phyloP scores from a whole-genome alignment of 92 coral and sea anemone species.

The Epizoanthus illoricatus region DNA sequence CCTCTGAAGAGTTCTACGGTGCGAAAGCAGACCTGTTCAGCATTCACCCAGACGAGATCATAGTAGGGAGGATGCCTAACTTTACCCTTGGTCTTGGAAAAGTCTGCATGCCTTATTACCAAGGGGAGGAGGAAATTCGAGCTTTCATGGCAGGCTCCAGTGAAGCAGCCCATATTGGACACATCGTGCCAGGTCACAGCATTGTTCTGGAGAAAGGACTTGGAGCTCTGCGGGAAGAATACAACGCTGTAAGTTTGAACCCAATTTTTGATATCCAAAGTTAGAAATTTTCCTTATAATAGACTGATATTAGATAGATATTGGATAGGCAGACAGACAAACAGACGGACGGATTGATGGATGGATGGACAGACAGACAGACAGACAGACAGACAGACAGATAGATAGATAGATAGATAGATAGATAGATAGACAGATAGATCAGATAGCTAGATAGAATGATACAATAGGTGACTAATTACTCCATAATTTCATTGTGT shows the following conservation, averaged over 20 bases:
- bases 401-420: no score
- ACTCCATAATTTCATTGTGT: no score
- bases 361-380: no score
- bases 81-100: slow-evolving; percentile 76
- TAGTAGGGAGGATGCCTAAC: slow-evolving; percentile 76
- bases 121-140: slow-evolving; percentile 59
- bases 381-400: no score
- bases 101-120: slow-evolving; percentile 73
- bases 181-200: slow-evolving; percentile 62
- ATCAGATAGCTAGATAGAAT: no score
- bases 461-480: no score
- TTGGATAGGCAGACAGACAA: no score
- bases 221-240: slow-evolving; percentile 47
- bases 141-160: slow-evolving; percentile 73
- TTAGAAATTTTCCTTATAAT: background rate
- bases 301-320: no score
- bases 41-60: slow-evolving; percentile 75
- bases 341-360: no score
- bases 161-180: slow-evolving; percentile 71
- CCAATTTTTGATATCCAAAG: background rate
- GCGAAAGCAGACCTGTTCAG: slow-evolving; percentile 61
- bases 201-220: slow-evolving; percentile 63
- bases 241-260: slow-evolving; percentile 20
- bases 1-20: slow-evolving; percentile 52
- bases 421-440: no score